A percentile compares a stretch with the other conserved stretches of the same genome.
phyloP scores from a whole-genome alignment of 2,888 invertebrate genomes.

The Agapetus fuscipes region DNA sequence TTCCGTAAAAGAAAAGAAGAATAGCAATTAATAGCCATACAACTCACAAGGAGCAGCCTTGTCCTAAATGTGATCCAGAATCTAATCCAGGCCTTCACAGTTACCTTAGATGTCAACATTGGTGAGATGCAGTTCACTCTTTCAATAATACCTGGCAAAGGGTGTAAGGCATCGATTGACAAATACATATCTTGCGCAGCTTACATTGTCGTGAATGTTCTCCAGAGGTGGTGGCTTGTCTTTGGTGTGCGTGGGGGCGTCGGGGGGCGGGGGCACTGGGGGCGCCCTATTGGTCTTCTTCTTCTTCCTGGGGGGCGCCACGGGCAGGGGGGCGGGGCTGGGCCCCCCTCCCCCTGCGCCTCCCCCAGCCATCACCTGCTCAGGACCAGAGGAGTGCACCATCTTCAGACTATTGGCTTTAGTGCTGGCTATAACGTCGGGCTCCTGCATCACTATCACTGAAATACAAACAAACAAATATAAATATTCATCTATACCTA shows the following conservation, averaged over 20 bases:
- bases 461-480: constrained; percentile 18
- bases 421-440: constrained; percentile 89
- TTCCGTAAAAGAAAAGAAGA: no score
- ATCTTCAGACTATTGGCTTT: constrained; percentile 51
- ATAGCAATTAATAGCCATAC: no score
- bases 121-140: no score
- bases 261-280: constrained; percentile 11
- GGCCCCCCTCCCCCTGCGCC: no score
- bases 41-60: no score
- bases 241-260: no score
- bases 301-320: constrained; percentile 74
- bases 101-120: no score
- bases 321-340: constrained; percentile 36
- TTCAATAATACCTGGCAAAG: no score
- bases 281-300: constrained; percentile 59
- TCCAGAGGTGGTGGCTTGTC: constrained; percentile 16
- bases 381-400: constrained; percentile 23
- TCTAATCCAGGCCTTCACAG: no score
- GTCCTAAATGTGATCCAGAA: no score
- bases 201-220: constrained; percentile 19
- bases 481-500: not conserved
- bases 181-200: not conserved
- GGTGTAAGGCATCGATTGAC: no score
- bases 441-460: constrained; percentile 59
- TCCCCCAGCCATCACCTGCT: constrained; percentile 22